Percentiles rank a stretch among this genome's conserved stretches.
Conservation (phyloP, 2,113 vertebrate genomes). For the Dolichallabes microphthalmus region DNA sequence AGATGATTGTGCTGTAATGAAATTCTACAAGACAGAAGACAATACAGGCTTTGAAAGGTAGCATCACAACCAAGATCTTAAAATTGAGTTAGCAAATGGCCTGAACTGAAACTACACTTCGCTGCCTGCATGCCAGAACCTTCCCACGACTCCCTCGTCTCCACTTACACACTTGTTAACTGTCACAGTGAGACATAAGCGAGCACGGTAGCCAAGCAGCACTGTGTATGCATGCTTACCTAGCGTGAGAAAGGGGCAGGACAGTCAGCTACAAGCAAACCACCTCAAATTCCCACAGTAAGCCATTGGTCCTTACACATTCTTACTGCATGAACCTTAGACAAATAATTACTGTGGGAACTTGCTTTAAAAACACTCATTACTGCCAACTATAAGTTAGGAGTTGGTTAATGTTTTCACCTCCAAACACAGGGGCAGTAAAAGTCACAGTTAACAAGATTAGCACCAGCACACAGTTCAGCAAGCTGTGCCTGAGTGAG, state of each 20-base stretch:
- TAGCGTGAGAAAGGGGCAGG: constrained; percentile 80
- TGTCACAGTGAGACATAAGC: constrained; percentile 72
- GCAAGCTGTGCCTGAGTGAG: neutral
- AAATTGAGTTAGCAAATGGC: neutral
- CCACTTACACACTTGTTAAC: constrained; percentile 69
- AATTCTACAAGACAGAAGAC: constrained; percentile 67
- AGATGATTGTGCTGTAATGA: constrained; percentile 60
- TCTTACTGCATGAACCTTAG: constrained; percentile 64
- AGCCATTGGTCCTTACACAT: constrained; percentile 56
- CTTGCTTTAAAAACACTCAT: constrained; percentile 60
- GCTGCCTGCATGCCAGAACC: constrained; percentile 11
- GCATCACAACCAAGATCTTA: neutral
- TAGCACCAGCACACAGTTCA: constrained; percentile 1
- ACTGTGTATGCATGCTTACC: constrained; percentile 62
- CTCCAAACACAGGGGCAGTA: constrained; percentile 46
- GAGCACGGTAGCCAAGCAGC: constrained; percentile 63
- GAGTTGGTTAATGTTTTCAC: constrained; percentile 65
- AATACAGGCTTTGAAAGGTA: neutral
- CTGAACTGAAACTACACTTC: constrained; percentile 18
- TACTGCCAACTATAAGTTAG: constrained; percentile 57
- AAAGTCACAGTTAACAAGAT: constrained; percentile 41
- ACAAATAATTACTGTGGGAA: constrained; percentile 78
- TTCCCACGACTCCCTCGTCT: constrained; percentile 68
- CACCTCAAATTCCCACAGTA: constrained; percentile 78
- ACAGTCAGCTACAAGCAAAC: constrained; percentile 54